Evolutionary conservation across 1,140 invertebrate species (phyloP).

Genomic region (Drosophila nigrodunni): DNA sequence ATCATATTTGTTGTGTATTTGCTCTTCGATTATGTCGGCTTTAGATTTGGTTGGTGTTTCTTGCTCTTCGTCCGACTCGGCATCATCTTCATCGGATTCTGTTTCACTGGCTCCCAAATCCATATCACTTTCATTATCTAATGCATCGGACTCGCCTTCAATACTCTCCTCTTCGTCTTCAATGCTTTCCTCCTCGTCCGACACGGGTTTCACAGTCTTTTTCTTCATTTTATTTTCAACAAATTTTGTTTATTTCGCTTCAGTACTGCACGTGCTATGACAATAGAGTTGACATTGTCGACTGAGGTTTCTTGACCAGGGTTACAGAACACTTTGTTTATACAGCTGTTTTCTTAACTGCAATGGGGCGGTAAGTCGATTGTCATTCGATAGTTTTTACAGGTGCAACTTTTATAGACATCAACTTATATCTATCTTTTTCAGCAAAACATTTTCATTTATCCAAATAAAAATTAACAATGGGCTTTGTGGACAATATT

Average conservation of each 20-base stretch:
- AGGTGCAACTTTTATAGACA: conserved; percentile 28
- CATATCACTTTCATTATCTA: conserved; percentile 41
- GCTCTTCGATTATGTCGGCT: conserved; percentile 57
- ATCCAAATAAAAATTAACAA: conserved; percentile 43
- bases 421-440: conserved; percentile 15
- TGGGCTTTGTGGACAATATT: conserved; percentile 71
- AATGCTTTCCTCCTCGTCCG: conserved; percentile 37
- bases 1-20: conserved; percentile 68
- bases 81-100: conserved; percentile 67
- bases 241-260: conserved; percentile 40
- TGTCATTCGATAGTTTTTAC: conserved; percentile 11
- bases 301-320: not conserved
- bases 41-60: conserved; percentile 25
- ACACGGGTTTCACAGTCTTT: conserved; percentile 34
- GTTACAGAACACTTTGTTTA: not conserved
- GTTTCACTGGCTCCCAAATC: conserved; percentile 67
- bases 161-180: not conserved
- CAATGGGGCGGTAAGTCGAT: not conserved
- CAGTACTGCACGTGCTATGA: conserved; percentile 22
- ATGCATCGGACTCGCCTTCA: conserved; percentile 28
- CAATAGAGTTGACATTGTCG: conserved; percentile 17
- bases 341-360: conserved; percentile 15
- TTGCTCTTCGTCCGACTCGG: conserved; percentile 24
- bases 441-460: conserved; percentile 14
- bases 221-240: conserved; percentile 52